These are phyloP conservation scores for Chloroceryle inda DNA, from an alignment of 2,797 vertebrate species.

Conservation along the genomic window DNA sequence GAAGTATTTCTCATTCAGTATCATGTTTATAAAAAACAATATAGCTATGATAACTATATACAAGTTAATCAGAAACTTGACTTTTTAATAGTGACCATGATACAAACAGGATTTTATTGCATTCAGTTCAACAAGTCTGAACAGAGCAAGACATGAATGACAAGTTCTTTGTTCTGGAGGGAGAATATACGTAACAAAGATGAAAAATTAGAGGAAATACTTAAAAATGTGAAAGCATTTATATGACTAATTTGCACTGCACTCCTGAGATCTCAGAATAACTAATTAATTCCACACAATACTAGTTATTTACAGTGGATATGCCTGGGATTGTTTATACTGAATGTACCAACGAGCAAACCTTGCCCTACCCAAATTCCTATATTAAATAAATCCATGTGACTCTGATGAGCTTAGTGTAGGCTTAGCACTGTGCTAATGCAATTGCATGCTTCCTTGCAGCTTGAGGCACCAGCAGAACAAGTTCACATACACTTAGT, in stretches of 20 bases:
- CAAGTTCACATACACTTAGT: conserved; percentile 33
- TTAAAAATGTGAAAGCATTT: conserved; percentile 28
- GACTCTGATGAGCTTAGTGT: conserved; percentile 59
- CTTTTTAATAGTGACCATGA: background rate
- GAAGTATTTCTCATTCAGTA: background rate
- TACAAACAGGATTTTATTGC: background rate
- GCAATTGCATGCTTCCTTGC: conserved; percentile 38
- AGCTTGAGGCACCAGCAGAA: conserved; percentile 57
- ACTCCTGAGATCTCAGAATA: conserved; percentile 9
- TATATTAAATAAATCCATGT: conserved; percentile 71
- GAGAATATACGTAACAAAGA: background rate
- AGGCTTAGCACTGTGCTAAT: conserved; percentile 45
- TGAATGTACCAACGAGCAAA: conserved; percentile 39
- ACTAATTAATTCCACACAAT: conserved; percentile 33
- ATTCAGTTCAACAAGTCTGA: conserved; percentile 10
- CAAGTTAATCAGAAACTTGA: background rate
- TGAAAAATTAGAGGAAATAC: conserved; percentile 20
- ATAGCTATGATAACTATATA: background rate
- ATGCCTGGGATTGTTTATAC: conserved; percentile 42
- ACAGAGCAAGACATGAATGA: background rate
- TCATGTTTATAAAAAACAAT: background rate
- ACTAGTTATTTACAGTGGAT: conserved; percentile 42
- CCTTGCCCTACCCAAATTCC: conserved; percentile 63
- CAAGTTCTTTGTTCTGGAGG: background rate
- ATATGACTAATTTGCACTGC: conserved; percentile 10